Evolutionary conservation across 2,113 vertebrate species (phyloP), one percentile per base, ranked within the genome.

Genomic region (Vanacampus margaritifer): DNA sequence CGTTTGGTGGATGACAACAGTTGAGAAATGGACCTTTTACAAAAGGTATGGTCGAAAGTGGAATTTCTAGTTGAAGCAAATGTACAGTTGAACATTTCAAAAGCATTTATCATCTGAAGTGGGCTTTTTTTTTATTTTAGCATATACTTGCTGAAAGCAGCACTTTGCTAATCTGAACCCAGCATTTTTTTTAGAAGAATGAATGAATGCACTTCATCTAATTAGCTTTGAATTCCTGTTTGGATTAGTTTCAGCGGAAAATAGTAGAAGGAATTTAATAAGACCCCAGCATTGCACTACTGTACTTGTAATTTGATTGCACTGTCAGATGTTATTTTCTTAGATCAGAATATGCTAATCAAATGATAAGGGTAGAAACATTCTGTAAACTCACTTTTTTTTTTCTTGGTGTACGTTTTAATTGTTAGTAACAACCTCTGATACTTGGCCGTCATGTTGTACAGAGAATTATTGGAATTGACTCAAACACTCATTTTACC

Each of bases 1-100:
- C 94, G 91, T 64, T 88, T 98, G 1, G 93, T 98, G 28, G 93
- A 93, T 1, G 95, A 97, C 6, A 82, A 75, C 3, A 89, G 91
- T 72, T 96, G 79, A 91, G 69, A 66, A 28, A 28, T 1, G 7
- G 35, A 24, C n/a, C 45, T 32, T 60, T 21, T 53, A 2, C 0
- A 23, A 35, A 60, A 23, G 37, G 37, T 62, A 26, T 23, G 26
- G 7, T 43, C 23, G 24, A 24, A 43, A 37, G 23, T 62, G 36
- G 59, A 23, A 41, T 61, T 1, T 39, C 12, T 3, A 41, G 0
- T n/a, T n/a, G 9, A 36, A 60, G 6, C 17, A 37, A 60, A 36
- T 9, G 8, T 11, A 12, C 10, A 23, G 59, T 60, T 11, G 5
- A 7, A 24, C 39, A 10, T 62, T 43, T 45, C 14, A 8, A 57